Conservation (phyloP, 2,888 invertebrate species). For the Stenichneumon culpator region DNA sequence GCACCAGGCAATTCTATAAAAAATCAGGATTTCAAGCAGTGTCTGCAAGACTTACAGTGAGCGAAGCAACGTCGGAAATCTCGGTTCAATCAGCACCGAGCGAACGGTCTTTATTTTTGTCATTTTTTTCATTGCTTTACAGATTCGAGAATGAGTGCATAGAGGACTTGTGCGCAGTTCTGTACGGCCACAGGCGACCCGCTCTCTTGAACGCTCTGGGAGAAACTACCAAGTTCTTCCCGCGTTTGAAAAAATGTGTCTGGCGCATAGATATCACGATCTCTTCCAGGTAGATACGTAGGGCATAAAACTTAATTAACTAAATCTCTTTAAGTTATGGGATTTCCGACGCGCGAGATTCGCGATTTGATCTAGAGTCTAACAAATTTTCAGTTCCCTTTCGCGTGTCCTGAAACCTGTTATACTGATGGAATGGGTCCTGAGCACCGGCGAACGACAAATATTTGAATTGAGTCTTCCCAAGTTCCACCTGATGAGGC, state of each 20-base stretch:
- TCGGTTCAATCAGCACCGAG: neutral
- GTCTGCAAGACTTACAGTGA: slow-evolving; percentile 85
- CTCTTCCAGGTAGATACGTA: slow-evolving; percentile 84
- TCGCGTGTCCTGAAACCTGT: slow-evolving; percentile 85
- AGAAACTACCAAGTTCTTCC: slow-evolving; percentile 84
- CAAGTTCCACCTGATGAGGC: slow-evolving; percentile 86
- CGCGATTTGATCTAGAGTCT: neutral
- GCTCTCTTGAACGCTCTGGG: slow-evolving; percentile 81
- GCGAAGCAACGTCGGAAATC: slow-evolving; percentile 12
- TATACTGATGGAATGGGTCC: slow-evolving; percentile 86
- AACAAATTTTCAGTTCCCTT: slow-evolving; percentile 79
- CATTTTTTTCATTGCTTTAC: neutral
- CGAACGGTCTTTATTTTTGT: neutral
- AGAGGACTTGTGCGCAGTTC: slow-evolving; percentile 86
- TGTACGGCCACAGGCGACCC: slow-evolving; percentile 85
- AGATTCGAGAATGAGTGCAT: slow-evolving; percentile 83
- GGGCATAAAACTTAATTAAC: neutral
- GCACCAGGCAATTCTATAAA: slow-evolving; percentile 85
- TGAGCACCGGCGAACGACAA: slow-evolving; percentile 84
- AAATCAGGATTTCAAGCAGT: slow-evolving; percentile 85
- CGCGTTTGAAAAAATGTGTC: slow-evolving; percentile 83
- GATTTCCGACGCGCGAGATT: neutral
- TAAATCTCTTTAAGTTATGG: neutral
- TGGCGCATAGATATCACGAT: slow-evolving; percentile 87
- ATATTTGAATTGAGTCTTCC: slow-evolving; percentile 86